These are phyloP conservation scores for Anhinga rufa DNA, from an alignment of 2,113 vertebrate species.

Conservation along the genomic window DNA sequence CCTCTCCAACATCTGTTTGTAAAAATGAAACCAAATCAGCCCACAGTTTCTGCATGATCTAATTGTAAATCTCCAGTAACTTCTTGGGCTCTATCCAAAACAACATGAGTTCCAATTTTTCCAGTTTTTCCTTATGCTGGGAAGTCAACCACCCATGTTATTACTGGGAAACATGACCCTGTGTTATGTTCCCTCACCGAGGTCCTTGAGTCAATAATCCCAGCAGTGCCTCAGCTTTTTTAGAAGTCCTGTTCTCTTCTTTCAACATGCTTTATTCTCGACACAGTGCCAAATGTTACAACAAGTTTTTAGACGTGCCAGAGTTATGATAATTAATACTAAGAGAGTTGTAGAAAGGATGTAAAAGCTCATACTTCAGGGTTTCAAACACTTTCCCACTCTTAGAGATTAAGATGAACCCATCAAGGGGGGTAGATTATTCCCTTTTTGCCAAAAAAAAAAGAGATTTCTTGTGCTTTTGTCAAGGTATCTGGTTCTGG, in stretches of 20 bases:
- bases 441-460: neutral
- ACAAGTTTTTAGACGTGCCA: constrained; percentile 47
- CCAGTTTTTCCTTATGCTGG: constrained; percentile 45
- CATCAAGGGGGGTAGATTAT: neutral
- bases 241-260: constrained; percentile 31
- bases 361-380: constrained; percentile 41
- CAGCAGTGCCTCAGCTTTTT: constrained; percentile 47
- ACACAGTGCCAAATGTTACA: constrained; percentile 41
- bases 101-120: constrained; percentile 48
- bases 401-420: neutral
- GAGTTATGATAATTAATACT: constrained; percentile 48
- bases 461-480: neutral
- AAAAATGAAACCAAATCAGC: constrained; percentile 56
- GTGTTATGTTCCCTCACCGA: constrained; percentile 41
- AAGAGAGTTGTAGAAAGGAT: constrained; percentile 39
- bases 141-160: constrained; percentile 54
- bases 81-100: constrained; percentile 39
- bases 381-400: constrained; percentile 30
- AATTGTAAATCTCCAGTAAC: constrained; percentile 58
- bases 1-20: constrained; percentile 62
- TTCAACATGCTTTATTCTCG: constrained; percentile 23
- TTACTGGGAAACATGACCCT: constrained; percentile 43
- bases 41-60: constrained; percentile 32
- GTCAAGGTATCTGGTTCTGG: constrained; percentile 1
- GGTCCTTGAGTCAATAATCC: constrained; percentile 59